Evolutionary conservation across 2,113 vertebrate species (phyloP).

Genomic region (Herpetotheres cachinnans): DNA sequence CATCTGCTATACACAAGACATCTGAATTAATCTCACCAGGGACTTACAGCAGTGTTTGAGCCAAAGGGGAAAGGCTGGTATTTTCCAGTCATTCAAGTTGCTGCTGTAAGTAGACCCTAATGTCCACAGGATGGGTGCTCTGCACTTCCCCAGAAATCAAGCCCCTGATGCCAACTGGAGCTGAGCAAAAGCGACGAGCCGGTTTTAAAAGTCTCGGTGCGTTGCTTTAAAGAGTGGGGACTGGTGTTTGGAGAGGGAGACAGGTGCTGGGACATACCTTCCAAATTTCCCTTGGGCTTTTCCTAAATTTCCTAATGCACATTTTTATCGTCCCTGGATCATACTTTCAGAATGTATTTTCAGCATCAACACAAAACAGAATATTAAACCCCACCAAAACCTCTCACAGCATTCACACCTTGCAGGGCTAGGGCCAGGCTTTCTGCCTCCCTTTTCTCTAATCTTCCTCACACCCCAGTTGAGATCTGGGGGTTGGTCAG

Average conservation of each 20-base stretch:
- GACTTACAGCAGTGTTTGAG: background rate
- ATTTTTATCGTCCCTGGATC: accelerated
- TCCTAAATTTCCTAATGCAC: too few species aligned
- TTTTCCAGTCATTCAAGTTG: background rate
- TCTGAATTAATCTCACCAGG: accelerated
- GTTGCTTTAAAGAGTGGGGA: background rate
- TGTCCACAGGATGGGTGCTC: background rate
- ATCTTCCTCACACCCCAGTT: accelerated
- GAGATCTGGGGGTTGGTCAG: background rate
- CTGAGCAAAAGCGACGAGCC: background rate
- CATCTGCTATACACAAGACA: accelerated
- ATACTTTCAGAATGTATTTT: background rate
- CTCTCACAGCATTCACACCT: accelerated
- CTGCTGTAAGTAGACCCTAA: accelerated
- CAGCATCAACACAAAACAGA: background rate
- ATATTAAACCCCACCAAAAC: accelerated
- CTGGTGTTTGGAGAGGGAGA: background rate
- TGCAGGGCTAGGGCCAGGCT: background rate
- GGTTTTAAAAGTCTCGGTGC: accelerated
- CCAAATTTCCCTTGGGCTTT: too few species aligned
- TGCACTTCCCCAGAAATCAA: background rate
- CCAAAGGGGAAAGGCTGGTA: background rate
- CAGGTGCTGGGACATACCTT: accelerated
- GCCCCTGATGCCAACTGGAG: background rate
- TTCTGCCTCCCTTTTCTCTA: background rate